These are phyloP conservation scores for Eleginops maclovinus DNA, from an alignment of 2,113 vertebrate species.

Conservation along the genomic window DNA sequence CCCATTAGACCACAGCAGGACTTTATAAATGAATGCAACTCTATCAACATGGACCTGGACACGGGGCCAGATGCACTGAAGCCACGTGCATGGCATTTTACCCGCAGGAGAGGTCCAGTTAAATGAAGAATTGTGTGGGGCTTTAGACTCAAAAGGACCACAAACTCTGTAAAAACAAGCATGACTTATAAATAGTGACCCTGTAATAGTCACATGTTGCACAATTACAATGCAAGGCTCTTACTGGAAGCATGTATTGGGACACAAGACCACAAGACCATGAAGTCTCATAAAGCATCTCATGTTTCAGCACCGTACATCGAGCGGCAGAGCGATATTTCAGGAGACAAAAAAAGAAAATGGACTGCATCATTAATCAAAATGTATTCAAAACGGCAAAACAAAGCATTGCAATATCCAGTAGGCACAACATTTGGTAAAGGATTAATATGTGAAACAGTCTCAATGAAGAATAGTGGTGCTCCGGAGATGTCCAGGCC, in stretches of 20 bases:
- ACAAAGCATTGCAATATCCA: too few species aligned
- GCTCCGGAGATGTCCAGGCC: too few species aligned
- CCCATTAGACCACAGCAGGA: not conserved
- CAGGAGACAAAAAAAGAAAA: not conserved
- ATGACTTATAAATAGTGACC: slow-evolving; percentile 25
- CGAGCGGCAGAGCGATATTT: not conserved
- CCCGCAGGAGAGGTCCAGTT: slow-evolving; percentile 5
- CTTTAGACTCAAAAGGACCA: slow-evolving; percentile 31
- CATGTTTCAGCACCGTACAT: slow-evolving; percentile 10
- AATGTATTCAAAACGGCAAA: too few species aligned
- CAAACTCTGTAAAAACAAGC: slow-evolving; percentile 43
- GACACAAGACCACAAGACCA: slow-evolving; percentile 22
- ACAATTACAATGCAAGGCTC: slow-evolving; percentile 4
- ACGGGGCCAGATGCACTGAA: slow-evolving; percentile 21
- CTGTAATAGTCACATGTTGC: slow-evolving; percentile 29
- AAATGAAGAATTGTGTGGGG: slow-evolving; percentile 23
- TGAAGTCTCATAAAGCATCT: slow-evolving; percentile 23
- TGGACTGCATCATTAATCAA: too few species aligned
- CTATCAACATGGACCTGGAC: not conserved
- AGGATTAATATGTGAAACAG: too few species aligned
- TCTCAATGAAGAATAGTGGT: too few species aligned
- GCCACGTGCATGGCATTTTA: slow-evolving; percentile 42
- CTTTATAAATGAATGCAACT: slow-evolving; percentile 26
- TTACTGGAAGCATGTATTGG: slow-evolving; percentile 19
- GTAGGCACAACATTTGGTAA: too few species aligned